phyloP scores from a whole-genome alignment of 2,113 vertebrate genomes.

The Neolamprologus devosi region DNA sequence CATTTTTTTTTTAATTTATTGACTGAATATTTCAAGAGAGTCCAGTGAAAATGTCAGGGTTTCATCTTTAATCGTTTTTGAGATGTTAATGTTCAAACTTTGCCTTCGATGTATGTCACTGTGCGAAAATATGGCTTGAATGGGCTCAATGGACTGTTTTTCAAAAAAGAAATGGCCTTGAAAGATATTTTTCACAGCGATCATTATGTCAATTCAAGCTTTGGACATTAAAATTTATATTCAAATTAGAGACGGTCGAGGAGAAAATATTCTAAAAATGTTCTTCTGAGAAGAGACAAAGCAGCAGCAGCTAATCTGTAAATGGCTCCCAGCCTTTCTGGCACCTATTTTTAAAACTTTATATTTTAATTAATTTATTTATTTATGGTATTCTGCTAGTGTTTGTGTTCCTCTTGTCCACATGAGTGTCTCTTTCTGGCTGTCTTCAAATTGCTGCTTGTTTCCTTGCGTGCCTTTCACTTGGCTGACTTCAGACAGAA shows the following conservation, averaged over 20 bases:
- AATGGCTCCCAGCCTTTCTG: slow-evolving; percentile 15
- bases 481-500: neutral
- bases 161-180: neutral
- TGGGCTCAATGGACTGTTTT: neutral
- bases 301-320: slow-evolving; percentile 15
- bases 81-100: neutral
- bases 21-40: neutral
- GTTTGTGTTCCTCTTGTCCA: neutral
- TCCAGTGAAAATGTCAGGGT: neutral
- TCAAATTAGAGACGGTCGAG: neutral
- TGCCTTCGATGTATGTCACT: neutral
- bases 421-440: neutral
- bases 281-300: neutral
- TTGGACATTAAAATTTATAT: neutral
- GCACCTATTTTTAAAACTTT: neutral
- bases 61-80: neutral
- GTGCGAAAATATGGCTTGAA: neutral
- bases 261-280: neutral
- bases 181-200: neutral
- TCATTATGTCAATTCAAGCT: neutral
- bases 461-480: neutral
- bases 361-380: rapidly evolving
- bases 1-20: neutral
- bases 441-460: neutral
- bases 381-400: neutral